A percentile compares a stretch with the other conserved stretches of the same genome.
Conservation (phyloP, 2,113 vertebrate genomes). For the Takifugu flavidus region DNA sequence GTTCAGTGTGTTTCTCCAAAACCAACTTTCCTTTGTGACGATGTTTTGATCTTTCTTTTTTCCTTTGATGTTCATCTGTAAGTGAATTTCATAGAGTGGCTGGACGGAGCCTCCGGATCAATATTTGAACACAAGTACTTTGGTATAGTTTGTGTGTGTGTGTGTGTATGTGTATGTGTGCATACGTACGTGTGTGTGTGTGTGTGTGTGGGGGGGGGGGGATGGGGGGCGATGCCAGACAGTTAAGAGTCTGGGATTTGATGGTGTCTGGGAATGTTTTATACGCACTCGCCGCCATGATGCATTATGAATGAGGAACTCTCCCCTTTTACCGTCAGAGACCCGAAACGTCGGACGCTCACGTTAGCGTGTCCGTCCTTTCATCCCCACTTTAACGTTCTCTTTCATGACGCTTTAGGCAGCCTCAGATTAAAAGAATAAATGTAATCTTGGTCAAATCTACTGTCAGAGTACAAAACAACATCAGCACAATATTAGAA, state of each 20-base stretch:
- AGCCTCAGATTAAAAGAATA: too few species aligned
- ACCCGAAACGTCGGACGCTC: constrained; percentile 16
- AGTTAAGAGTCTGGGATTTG: constrained; percentile 55
- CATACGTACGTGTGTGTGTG: constrained; percentile 8
- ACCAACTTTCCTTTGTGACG: too few species aligned
- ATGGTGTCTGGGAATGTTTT: constrained; percentile 58
- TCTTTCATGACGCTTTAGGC: too few species aligned
- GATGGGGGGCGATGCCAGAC: constrained; percentile 43
- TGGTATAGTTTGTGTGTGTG: constrained; percentile 31
- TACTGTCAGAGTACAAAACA: too few species aligned
- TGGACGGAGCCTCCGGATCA: constrained; percentile 56
- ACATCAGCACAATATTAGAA: too few species aligned
- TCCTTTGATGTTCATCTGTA: constrained; percentile 31
- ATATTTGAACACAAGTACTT: constrained; percentile 64
- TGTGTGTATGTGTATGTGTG: constrained; percentile 24
- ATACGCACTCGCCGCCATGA: constrained; percentile 32
- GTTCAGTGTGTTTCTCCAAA: too few species aligned
- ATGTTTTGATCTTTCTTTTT: background rate
- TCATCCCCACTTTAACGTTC: too few species aligned
- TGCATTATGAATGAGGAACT: constrained; percentile 59
- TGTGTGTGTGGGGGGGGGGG: background rate
- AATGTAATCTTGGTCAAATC: too few species aligned
- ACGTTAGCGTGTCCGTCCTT: background rate
- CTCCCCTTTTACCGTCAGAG: constrained; percentile 38
- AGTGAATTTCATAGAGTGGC: constrained; percentile 51